A percentile compares a stretch with the other conserved stretches of the same genome.
Evolutionary conservation across 2,888 invertebrate genomes (phyloP).

Genomic region (Mimachlamys varia): DNA sequence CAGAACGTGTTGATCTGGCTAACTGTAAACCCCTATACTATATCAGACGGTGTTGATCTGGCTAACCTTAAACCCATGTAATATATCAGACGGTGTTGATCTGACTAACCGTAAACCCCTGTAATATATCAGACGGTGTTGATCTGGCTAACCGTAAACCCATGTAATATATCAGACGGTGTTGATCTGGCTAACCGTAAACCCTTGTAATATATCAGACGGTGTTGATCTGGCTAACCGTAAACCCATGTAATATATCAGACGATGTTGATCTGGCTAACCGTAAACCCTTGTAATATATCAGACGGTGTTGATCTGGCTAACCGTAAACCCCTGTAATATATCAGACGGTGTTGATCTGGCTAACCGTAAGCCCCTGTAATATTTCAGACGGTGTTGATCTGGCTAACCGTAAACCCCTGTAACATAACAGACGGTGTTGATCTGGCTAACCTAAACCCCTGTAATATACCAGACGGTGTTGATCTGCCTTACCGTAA

Average conservation of each 20-base stretch:
- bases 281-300: background rate
- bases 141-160: conserved; percentile 60
- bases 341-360: conserved; percentile 47
- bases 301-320: conserved; percentile 58
- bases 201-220: conserved; percentile 52
- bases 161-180: conserved; percentile 51
- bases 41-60: too few species aligned
- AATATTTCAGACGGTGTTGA: background rate
- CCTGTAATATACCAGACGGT: conserved; percentile 10
- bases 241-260: conserved; percentile 56
- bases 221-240: conserved; percentile 53
- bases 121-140: background rate
- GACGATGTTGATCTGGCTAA: too few species aligned
- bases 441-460: too few species aligned
- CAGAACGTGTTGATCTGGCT: too few species aligned
- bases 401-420: too few species aligned
- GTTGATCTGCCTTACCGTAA: too few species aligned
- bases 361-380: conserved; percentile 60
- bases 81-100: conserved; percentile 53
- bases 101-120: conserved; percentile 62
- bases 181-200: conserved; percentile 58
- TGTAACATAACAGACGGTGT: too few species aligned
- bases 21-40: too few species aligned
- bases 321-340: conserved; percentile 58
- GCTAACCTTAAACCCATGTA: background rate